Percentiles rank a stretch among this genome's conserved stretches.
Evolutionary conservation across 1,140 invertebrate genomes (phyloP).

Genomic region (Drosophila arizonae): DNA sequence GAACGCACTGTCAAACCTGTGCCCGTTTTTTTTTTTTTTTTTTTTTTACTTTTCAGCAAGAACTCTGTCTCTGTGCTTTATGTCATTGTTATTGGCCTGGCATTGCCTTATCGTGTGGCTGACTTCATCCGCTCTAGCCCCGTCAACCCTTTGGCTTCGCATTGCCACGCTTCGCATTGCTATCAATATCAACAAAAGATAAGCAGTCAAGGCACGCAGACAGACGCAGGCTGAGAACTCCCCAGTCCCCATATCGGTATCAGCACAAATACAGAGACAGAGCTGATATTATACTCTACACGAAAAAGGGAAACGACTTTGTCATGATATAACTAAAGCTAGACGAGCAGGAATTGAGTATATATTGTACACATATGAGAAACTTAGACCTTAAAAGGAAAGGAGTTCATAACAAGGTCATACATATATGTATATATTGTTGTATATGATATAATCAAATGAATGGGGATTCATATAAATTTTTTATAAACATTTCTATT

Average conservation of each 20-base stretch:
- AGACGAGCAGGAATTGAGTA: no score
- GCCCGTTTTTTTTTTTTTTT: background rate
- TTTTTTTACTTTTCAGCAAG: background rate
- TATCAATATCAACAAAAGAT: slow-evolving; percentile 73
- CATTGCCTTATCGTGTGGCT: slow-evolving; percentile 42
- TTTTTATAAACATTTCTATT: no score
- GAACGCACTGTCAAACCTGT: background rate
- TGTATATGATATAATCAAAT: no score
- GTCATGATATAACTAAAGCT: no score
- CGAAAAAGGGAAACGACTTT: no score
- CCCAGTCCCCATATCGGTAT: slow-evolving; percentile 27
- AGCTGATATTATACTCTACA: no score
- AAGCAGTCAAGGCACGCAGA: slow-evolving; percentile 27
- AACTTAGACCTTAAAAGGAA: no score
- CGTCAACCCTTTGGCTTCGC: slow-evolving; percentile 15
- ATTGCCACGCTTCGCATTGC: slow-evolving; percentile 17
- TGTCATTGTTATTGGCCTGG: slow-evolving; percentile 2
- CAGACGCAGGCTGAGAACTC: background rate
- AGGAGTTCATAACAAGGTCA: no score
- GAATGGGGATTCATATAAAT: no score
- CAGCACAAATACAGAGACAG: slow-evolving; percentile 12
- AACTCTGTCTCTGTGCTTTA: background rate
- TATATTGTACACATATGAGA: no score
- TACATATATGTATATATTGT: no score
- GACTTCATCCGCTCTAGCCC: background rate